Conservation (phyloP, 1,140 invertebrate genomes). For the Ganaspis sp. region DNA sequence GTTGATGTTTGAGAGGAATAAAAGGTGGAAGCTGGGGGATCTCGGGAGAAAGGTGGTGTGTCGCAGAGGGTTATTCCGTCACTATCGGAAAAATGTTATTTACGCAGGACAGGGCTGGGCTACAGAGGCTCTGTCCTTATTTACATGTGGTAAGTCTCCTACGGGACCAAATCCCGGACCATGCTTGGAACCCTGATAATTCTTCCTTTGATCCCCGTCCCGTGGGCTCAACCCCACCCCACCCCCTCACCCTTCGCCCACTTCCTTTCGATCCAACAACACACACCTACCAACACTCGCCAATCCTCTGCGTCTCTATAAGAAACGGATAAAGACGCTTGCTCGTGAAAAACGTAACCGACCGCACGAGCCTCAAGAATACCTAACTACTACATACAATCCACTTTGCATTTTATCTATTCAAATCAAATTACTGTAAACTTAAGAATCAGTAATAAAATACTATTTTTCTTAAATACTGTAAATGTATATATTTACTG, state of each 20-base stretch:
- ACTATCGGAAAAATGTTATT: slow-evolving; percentile 76
- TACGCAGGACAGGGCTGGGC: slow-evolving; percentile 69
- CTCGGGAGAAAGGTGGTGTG: slow-evolving; percentile 34
- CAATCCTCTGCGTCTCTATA: slow-evolving; percentile 29
- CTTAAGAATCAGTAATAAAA: neutral
- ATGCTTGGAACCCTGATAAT: slow-evolving; percentile 75
- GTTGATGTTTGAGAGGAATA: neutral
- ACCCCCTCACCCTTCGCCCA: slow-evolving; percentile 47
- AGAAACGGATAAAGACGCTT: slow-evolving; percentile 1
- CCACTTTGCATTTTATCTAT: neutral
- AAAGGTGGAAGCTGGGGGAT: slow-evolving; percentile 40
- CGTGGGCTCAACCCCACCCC: slow-evolving; percentile 63
- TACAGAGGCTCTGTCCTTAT: slow-evolving; percentile 72
- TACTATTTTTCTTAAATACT: too few relatives aligned
- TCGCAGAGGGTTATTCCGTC: slow-evolving; percentile 64
- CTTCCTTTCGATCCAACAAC: slow-evolving; percentile 54
- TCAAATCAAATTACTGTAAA: neutral
- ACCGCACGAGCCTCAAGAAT: neutral
- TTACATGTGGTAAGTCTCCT: slow-evolving; percentile 78
- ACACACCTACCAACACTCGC: slow-evolving; percentile 46
- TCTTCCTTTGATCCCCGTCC: slow-evolving; percentile 77
- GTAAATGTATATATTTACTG: too few relatives aligned
- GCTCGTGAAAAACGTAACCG: slow-evolving; percentile 15
- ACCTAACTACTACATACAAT: neutral
- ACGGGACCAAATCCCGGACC: slow-evolving; percentile 76